These are phyloP conservation scores for Empis livida DNA, from an alignment of 2,888 invertebrate species.

Conservation along the genomic window DNA sequence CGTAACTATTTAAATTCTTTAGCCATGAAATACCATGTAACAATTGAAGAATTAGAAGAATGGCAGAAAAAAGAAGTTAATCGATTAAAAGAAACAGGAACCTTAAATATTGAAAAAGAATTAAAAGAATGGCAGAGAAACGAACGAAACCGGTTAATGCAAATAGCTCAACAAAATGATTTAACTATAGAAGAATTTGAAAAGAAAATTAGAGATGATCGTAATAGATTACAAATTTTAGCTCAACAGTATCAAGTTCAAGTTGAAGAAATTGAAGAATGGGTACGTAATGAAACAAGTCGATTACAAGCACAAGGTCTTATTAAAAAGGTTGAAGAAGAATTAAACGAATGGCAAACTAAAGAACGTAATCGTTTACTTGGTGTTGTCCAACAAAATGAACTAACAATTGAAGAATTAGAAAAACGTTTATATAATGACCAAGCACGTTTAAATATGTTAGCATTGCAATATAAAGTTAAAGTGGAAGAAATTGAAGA, in stretches of 20 bases:
- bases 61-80: constrained; percentile 30
- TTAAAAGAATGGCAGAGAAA: constrained; percentile 29
- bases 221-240: constrained; percentile 22
- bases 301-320: constrained; percentile 27
- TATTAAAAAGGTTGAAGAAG: constrained; percentile 26
- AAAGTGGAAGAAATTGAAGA: constrained; percentile 28
- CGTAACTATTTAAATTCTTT: constrained; percentile 24
- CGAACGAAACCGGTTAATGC: constrained; percentile 23
- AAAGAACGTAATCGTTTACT: constrained; percentile 27
- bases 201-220: constrained; percentile 26
- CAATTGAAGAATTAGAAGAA: constrained; percentile 28
- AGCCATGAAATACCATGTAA: constrained; percentile 28
- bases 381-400: constrained; percentile 23
- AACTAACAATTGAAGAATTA: constrained; percentile 27
- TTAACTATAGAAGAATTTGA: constrained; percentile 31
- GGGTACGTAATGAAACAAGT: constrained; percentile 27
- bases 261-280: constrained; percentile 29
- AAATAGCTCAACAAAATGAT: constrained; percentile 25
- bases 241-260: constrained; percentile 27
- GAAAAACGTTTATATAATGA: constrained; percentile 27
- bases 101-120: constrained; percentile 17
- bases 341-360: constrained; percentile 27
- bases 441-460: constrained; percentile 22
- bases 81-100: constrained; percentile 24
- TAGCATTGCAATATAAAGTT: constrained; percentile 28